A percentile compares a stretch with the other conserved stretches of the same genome.
These are phyloP conservation scores for Spodoptera litura DNA, from an alignment of 1,140 invertebrate species.

Conservation along the genomic window DNA sequence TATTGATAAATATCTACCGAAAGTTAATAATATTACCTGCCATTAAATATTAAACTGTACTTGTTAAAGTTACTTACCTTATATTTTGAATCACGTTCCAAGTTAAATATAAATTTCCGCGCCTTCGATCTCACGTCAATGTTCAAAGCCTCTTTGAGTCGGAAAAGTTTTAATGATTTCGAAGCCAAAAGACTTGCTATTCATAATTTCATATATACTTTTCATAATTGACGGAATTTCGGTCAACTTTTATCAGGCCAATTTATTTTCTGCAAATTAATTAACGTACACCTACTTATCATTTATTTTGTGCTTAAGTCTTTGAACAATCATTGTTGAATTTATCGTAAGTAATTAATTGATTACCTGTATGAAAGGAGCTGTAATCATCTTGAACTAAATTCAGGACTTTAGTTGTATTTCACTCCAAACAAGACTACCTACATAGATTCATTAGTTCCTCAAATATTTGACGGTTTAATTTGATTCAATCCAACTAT, in stretches of 20 bases:
- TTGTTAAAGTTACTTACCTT: constrained; percentile 19
- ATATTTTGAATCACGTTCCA: constrained; percentile 21
- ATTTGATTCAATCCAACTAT: constrained; percentile 14
- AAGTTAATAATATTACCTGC: too few species aligned
- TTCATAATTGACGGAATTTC: constrained; percentile 39
- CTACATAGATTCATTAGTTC: constrained; percentile 17
- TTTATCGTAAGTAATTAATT: neutral
- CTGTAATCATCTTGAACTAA: neutral
- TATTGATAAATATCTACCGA: too few species aligned
- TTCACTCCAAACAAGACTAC: neutral
- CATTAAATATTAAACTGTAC: neutral
- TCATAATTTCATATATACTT: constrained; percentile 25
- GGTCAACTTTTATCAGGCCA: constrained; percentile 23
- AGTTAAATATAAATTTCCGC: constrained; percentile 40
- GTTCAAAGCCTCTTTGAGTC: constrained; percentile 50
- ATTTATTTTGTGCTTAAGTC: neutral
- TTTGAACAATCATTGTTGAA: neutral
- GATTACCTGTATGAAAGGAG: neutral
- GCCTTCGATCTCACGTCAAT: constrained; percentile 41
- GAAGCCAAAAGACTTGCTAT: constrained; percentile 32
- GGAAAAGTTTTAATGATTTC: constrained; percentile 58
- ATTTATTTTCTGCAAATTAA: constrained; percentile 34
- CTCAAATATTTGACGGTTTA: constrained; percentile 20
- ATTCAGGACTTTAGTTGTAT: constrained; percentile 19
- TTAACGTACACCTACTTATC: constrained; percentile 8